Percentiles rank a stretch among this genome's conserved stretches.
phyloP scores from a whole-genome alignment of 2,888 invertebrate species.

The Drosophila trichaetosa region DNA sequence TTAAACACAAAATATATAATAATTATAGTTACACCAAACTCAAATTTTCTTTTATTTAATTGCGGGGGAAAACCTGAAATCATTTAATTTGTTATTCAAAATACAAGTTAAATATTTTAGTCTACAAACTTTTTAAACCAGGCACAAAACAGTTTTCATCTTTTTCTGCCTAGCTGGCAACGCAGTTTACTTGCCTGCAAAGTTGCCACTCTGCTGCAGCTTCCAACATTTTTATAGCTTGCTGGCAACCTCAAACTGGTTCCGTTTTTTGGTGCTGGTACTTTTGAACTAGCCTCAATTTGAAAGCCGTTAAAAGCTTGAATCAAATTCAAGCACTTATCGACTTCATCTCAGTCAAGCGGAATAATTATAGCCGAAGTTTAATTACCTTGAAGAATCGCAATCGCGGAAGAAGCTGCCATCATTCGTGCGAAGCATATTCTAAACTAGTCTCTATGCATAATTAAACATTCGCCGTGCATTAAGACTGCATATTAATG shows the following conservation, averaged over 20 bases:
- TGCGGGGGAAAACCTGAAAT: not conserved
- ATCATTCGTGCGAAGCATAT: constrained; percentile 12
- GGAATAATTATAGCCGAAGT: constrained; percentile 1
- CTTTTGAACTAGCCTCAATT: not conserved
- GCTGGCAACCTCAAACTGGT: constrained; percentile 19
- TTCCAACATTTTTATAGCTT: not conserved
- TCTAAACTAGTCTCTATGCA: constrained; percentile 45
- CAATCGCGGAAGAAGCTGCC: constrained; percentile 49
- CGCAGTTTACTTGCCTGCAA: accelerated
- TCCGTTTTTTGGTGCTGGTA: constrained; percentile 9
- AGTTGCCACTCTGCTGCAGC: constrained; percentile 16
- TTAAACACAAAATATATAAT: constrained; percentile 65
- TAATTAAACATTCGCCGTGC: constrained; percentile 42
- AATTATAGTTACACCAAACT: constrained; percentile 61
- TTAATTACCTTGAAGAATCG: constrained; percentile 30
- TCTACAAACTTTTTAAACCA: too few relatives aligned
- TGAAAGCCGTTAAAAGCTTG: constrained; percentile 6
- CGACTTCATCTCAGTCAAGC: not conserved
- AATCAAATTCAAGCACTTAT: not conserved
- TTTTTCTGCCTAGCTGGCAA: constrained; percentile 21
- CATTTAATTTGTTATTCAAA: not conserved
- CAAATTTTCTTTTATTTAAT: not conserved
- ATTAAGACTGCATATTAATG: constrained; percentile 26
- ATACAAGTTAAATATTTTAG: not conserved
- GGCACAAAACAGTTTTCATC: not conserved